These are phyloP conservation scores for Meriones psammophilus DNA, from an alignment of 2,797 vertebrate genomes.

Conservation along the genomic window DNA sequence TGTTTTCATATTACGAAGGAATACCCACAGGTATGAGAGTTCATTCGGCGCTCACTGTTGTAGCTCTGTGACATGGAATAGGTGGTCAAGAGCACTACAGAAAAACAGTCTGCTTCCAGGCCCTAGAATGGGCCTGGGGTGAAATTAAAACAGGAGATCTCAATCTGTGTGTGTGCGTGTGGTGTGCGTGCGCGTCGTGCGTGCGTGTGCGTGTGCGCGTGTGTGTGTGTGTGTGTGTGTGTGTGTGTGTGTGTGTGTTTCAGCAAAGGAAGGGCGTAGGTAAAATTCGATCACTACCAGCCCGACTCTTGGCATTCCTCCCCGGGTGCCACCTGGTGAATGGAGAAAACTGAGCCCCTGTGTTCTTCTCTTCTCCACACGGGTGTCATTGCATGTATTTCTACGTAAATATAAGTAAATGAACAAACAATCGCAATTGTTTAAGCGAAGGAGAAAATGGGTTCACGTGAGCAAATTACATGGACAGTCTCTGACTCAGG, in stretches of 20 bases:
- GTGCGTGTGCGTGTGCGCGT: too few relatives aligned
- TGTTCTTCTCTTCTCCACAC: neutral
- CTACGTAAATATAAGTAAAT: neutral
- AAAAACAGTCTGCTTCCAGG: neutral
- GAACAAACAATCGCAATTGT: neutral
- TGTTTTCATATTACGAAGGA: neutral
- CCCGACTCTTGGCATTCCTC: too few relatives aligned
- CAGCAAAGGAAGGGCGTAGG: neutral
- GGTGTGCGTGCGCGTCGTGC: too few relatives aligned
- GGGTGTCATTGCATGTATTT: too few relatives aligned
- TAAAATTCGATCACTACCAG: neutral
- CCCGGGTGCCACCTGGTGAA: neutral
- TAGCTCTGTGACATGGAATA: neutral
- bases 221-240: too few relatives aligned
- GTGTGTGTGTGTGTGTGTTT: too few relatives aligned
- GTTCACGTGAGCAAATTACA: neutral
- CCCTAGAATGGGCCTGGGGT: neutral
- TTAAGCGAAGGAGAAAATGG: neutral
- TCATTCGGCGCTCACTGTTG: neutral
- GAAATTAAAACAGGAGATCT: neutral
- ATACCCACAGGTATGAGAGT: neutral
- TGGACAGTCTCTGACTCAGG: neutral
- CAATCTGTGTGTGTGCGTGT: too few relatives aligned
- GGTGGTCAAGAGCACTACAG: fast-evolving
- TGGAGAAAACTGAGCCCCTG: too few relatives aligned